Percentiles rank a stretch among this genome's conserved stretches.
Conservation (phyloP, 2,888 invertebrate genomes). For the Cataglyphis livida region DNA sequence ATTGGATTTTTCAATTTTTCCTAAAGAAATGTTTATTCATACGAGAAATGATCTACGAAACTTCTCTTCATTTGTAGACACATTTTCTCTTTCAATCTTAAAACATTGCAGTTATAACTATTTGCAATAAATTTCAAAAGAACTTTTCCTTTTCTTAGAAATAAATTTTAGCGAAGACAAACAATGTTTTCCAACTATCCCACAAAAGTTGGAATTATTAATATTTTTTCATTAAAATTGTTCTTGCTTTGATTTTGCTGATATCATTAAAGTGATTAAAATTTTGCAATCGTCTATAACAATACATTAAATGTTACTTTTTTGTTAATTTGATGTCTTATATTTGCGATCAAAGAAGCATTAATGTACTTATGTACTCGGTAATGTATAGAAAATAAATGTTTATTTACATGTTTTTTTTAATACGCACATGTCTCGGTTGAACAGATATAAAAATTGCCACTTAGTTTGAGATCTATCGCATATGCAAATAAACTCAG, state of each 20-base stretch:
- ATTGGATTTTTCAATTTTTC: conserved; percentile 55
- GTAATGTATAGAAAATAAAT: not conserved
- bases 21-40: not conserved
- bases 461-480: conserved; percentile 14
- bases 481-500: not conserved
- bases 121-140: not conserved
- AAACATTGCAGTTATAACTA: not conserved
- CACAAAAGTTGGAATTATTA: not conserved
- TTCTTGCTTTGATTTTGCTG: not conserved
- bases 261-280: not conserved
- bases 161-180: not conserved
- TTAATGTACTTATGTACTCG: not conserved
- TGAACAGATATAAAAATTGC: conserved; percentile 1
- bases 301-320: not conserved
- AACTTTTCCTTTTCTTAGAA: not conserved
- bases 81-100: not conserved
- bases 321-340: not conserved
- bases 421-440: not conserved
- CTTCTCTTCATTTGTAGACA: not conserved
- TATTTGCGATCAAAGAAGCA: not conserved
- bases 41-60: not conserved
- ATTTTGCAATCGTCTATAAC: not conserved
- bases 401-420: not conserved
- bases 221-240: not conserved
- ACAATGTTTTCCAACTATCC: not conserved